A percentile compares a stretch with the other conserved stretches of the same genome.
Conservation (phyloP, 2,113 vertebrate species). For the Aspiorhynchus laticeps region DNA sequence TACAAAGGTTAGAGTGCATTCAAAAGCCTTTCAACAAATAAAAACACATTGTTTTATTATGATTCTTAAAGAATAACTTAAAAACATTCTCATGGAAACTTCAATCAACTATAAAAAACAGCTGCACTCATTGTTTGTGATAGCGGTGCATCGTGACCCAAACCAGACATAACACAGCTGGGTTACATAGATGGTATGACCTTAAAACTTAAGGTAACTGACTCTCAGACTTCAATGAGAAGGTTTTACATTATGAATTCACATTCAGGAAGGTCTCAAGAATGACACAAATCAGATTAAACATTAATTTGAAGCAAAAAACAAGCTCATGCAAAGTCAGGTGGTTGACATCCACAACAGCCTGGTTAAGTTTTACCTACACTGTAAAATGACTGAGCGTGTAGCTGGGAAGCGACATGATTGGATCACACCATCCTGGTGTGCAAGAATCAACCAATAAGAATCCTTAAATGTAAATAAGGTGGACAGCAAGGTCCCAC, state of each 20-base stretch:
- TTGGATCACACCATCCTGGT: conserved; percentile 65
- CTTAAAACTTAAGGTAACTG: not conserved
- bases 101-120: not conserved
- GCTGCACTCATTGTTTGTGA: not conserved
- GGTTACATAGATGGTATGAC: not conserved
- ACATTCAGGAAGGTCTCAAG: not conserved
- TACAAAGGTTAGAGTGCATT: not conserved
- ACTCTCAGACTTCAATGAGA: not conserved
- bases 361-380: conserved; percentile 21
- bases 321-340: not conserved
- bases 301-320: not conserved
- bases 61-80: not conserved
- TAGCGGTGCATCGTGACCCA: not conserved
- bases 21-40: not conserved
- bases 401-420: conserved; percentile 35
- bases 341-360: not conserved
- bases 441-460: conserved; percentile 61
- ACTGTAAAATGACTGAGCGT: conserved; percentile 18
- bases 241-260: not conserved
- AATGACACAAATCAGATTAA: not conserved
- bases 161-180: conserved; percentile 11
- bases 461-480: conserved; percentile 8
- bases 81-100: not conserved
- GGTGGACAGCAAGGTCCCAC: not conserved
- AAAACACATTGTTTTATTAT: not conserved